Evolutionary conservation across 2,888 invertebrate genomes (phyloP).

Genomic region (Chrysodeixis includens): DNA sequence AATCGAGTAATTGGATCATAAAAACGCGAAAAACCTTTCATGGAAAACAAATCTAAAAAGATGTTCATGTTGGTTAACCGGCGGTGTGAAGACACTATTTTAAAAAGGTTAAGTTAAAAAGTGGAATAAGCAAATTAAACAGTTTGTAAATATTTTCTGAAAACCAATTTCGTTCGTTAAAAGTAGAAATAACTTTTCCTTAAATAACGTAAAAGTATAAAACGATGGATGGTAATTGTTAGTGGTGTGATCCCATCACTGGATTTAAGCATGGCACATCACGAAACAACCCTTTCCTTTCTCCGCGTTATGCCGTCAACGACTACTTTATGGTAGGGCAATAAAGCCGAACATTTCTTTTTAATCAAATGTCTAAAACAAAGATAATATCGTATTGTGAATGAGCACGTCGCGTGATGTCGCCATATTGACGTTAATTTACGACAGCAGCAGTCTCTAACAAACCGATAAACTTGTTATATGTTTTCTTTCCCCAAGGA

Average conservation of each 20-base stretch:
- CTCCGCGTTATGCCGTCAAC: neutral
- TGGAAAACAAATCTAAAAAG: neutral
- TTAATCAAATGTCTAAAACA: slow-evolving; percentile 3
- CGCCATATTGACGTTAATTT: slow-evolving; percentile 63
- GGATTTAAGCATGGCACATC: slow-evolving; percentile 54
- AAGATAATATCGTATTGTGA: slow-evolving; percentile 5
- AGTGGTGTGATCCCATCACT: slow-evolving; percentile 61
- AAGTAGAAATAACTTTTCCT: neutral
- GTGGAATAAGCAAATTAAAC: slow-evolving; percentile 1
- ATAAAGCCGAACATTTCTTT: slow-evolving; percentile 3
- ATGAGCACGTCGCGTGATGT: slow-evolving; percentile 57
- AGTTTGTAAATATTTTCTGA: neutral
- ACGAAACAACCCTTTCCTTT: slow-evolving; percentile 18
- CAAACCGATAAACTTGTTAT: slow-evolving; percentile 72
- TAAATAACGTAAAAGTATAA: neutral
- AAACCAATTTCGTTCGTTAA: neutral
- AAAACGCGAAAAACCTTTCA: slow-evolving; percentile 7
- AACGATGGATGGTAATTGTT: neutral
- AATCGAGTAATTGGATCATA: slow-evolving; percentile 55
- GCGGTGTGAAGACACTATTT: neutral
- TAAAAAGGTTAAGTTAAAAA: neutral
- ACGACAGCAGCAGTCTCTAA: slow-evolving; percentile 42
- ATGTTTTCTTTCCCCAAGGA: slow-evolving; percentile 83
- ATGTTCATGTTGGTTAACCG: neutral
- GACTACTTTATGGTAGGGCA: neutral